Conservation (phyloP, 1,140 invertebrate species). For the Drosophila takahashii region DNA sequence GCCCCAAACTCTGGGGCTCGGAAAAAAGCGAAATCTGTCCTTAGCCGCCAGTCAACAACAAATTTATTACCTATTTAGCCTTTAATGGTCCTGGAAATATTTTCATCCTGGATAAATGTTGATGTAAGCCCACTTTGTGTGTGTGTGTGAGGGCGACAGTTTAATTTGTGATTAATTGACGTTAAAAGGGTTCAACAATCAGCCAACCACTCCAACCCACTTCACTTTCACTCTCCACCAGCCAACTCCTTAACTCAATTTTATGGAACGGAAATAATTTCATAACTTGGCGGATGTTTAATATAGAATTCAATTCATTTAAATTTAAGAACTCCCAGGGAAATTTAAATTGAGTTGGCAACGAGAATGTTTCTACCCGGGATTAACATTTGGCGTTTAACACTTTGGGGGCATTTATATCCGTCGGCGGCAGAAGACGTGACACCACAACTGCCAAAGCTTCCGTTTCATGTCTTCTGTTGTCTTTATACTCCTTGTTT, state of each 20-base stretch:
- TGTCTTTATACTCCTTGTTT: conserved; percentile 27
- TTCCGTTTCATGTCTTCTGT: conserved; percentile 65
- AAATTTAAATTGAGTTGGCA: conserved; percentile 51
- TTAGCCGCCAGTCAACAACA: conserved; percentile 70
- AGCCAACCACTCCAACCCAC: conserved; percentile 54
- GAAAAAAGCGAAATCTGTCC: conserved; percentile 64
- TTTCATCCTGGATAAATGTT: conserved; percentile 68
- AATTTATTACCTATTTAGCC: conserved; percentile 83
- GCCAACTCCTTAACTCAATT: conserved; percentile 55
- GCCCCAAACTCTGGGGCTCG: conserved; percentile 16
- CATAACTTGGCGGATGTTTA: conserved; percentile 68
- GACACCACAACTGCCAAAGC: conserved; percentile 59
- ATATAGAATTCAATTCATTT: conserved; percentile 71
- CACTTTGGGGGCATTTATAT: conserved; percentile 68
- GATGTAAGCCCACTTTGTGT: conserved; percentile 31
- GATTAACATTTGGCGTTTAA: conserved; percentile 54
- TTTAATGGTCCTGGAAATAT: conserved; percentile 76
- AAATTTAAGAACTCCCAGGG: conserved; percentile 40
- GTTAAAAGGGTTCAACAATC: conserved; percentile 79
- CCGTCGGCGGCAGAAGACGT: conserved; percentile 52
- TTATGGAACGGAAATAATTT: conserved; percentile 73
- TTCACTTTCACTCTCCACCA: conserved; percentile 66
- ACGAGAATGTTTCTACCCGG: conserved; percentile 19
- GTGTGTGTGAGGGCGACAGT: conserved; percentile 48
- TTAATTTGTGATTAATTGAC: conserved; percentile 84